Conservation (phyloP, 53 echinoderm and acorn worm genomes). For the Henricia sp. region DNA sequence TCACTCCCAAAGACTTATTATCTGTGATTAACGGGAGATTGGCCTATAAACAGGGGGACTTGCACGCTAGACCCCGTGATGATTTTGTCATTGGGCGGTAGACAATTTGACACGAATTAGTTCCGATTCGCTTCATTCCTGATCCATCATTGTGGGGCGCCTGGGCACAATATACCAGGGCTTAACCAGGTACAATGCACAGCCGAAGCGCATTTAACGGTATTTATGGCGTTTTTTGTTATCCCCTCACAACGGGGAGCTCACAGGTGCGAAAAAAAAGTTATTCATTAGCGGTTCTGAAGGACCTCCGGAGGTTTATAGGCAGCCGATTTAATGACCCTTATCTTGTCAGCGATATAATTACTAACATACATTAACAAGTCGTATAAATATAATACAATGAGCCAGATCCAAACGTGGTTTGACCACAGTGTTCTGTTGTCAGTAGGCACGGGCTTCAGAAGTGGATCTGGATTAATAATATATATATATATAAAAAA, state of each 20-base stretch:
- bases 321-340: background rate
- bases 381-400: slow-evolving; percentile 31
- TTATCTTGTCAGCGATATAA: background rate
- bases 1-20: no score
- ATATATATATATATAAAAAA: slow-evolving; percentile 33
- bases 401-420: slow-evolving; percentile 2
- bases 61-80: no score
- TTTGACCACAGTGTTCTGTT: background rate
- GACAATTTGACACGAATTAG: slow-evolving; percentile 18
- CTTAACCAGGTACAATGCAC: background rate
- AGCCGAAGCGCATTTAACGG: slow-evolving; percentile 49
- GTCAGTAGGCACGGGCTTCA: slow-evolving; percentile 8
- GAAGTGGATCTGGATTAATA: slow-evolving; percentile 47
- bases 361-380: slow-evolving; percentile 3
- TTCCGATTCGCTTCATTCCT: slow-evolving; percentile 41
- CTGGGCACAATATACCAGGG: slow-evolving; percentile 28
- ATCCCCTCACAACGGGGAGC: background rate
- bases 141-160: background rate
- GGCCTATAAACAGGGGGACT: no score
- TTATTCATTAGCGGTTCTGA: background rate
- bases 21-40: no score
- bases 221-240: slow-evolving; percentile 49
- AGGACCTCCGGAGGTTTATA: background rate
- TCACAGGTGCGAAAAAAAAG: background rate
- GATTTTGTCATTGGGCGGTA: no score